These are phyloP conservation scores for Euproctis similis DNA, from an alignment of 2,888 invertebrate genomes.

Conservation along the genomic window DNA sequence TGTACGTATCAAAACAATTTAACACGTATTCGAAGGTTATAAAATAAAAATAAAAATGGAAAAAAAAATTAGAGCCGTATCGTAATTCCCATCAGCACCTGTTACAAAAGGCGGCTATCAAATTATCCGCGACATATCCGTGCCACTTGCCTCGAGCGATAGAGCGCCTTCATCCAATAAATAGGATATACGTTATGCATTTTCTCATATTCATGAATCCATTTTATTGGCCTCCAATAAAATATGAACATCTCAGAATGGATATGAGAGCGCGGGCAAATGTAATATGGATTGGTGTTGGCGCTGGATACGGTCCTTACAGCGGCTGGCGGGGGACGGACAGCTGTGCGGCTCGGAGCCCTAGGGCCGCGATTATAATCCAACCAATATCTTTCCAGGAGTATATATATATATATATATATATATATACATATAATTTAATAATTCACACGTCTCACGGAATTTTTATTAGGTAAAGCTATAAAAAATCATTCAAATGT, in stretches of 20 bases:
- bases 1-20: too few relatives aligned
- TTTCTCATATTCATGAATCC: constrained; percentile 77
- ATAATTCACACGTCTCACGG: too few relatives aligned
- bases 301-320: constrained; percentile 66
- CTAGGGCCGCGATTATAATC: constrained; percentile 1
- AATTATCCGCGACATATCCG: constrained; percentile 72
- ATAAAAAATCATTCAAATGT: too few relatives aligned
- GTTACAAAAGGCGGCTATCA: constrained; percentile 74
- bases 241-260: constrained; percentile 77
- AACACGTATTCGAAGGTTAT: too few relatives aligned
- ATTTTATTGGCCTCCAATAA: constrained; percentile 77
- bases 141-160: constrained; percentile 41
- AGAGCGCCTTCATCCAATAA: constrained; percentile 71
- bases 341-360: constrained; percentile 31
- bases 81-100: constrained; percentile 73
- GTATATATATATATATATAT: too few relatives aligned
- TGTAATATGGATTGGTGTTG: constrained; percentile 74
- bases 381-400: too few relatives aligned
- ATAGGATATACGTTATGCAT: constrained; percentile 76
- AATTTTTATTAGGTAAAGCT: too few relatives aligned
- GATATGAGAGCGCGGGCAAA: constrained; percentile 74
- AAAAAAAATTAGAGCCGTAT: constrained; percentile 60
- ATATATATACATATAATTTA: too few relatives aligned
- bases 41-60: too few relatives aligned
- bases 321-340: constrained; percentile 40